Base-by-base conservation (phyloP, 2,797 vertebrate genomes). In the Cirrhinus mrigala region DNA sequence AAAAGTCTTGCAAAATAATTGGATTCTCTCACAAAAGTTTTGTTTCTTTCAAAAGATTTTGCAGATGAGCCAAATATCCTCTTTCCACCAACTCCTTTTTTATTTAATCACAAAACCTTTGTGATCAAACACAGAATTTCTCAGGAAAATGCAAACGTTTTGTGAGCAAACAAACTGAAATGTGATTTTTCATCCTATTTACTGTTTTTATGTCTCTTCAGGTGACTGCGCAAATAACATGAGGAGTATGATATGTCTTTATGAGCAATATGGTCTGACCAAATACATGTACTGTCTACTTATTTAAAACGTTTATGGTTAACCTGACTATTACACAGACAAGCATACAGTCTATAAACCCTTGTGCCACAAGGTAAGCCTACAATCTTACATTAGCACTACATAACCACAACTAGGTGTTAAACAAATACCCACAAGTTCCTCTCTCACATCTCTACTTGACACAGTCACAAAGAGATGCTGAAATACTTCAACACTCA, bases 381-480 rank as follows among this genome's bases (percentile, higher is more conserved):
- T 16, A 46, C 50, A 70, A 48, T 46, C 74, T 78, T 44, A 83
- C 40, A 46, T 70, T 58, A 74, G 60, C 15, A 10, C 20, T 29
- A 79, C 85, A 84, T 48, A 48, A 66, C 77, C 77, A 79, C 78
- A 88, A 77, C 76, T 86, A 84, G 50, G 56, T 62, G 68, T 79
- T 74, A 73, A 87, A 81, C 84, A 74, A 54, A 85, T 60, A 82
- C 60, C n/a, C 44, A 37, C 64, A 70, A 71, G 10, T 20, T 50
- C 52, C 46, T 62, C 29, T 79, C 52, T 64, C 84, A 64, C 37
- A 78, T 71, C 70, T 79, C 69, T 27, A 64, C 54, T 73, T 18
- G 60, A 74, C 46, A 68, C 29, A 81, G 68, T 79, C 75, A 48
- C 77, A 81, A 50, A 9, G 9, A 24, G 58, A 54, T 69, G 22